Conservation (phyloP, 2,888 invertebrate species). For the Diabrotica balteata region DNA sequence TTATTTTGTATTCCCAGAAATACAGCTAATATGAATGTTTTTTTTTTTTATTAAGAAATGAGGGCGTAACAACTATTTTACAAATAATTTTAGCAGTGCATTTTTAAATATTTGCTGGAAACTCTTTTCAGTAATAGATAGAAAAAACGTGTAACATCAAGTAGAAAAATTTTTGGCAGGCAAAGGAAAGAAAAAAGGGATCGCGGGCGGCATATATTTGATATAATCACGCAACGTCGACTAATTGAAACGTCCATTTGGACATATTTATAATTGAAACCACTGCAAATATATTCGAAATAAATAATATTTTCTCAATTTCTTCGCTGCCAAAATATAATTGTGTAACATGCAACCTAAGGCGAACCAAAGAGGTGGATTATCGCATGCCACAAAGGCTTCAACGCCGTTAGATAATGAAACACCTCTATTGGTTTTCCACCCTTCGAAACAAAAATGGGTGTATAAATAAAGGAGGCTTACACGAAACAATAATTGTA, state of each 20-base stretch:
- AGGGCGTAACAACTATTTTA: too few species aligned
- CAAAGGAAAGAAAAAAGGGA: too few species aligned
- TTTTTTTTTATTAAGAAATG: too few species aligned
- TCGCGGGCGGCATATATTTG: constrained; percentile 32
- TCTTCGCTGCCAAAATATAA: constrained; percentile 42
- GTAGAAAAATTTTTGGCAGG: too few species aligned
- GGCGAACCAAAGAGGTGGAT: constrained; percentile 16
- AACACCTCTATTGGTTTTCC: constrained; percentile 3
- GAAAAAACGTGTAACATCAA: too few species aligned
- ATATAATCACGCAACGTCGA: constrained; percentile 50
- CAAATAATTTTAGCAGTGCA: too few species aligned
- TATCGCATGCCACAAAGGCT: constrained; percentile 29
- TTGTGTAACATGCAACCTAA: constrained; percentile 40
- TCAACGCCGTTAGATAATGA: constrained; percentile 15
- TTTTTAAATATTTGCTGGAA: too few species aligned
- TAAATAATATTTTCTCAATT: constrained; percentile 50
- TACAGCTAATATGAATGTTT: too few species aligned
- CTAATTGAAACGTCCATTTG: constrained; percentile 56
- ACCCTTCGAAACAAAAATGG: neutral
- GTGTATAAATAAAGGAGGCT: neutral
- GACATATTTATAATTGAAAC: constrained; percentile 57
- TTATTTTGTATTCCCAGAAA: too few species aligned
- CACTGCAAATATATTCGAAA: constrained; percentile 50
- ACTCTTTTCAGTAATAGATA: too few species aligned
- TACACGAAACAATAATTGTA: too few species aligned